Evolutionary conservation across 92 coral and sea anemone genomes (phyloP).

Genomic region (Paragorgia papillata): DNA sequence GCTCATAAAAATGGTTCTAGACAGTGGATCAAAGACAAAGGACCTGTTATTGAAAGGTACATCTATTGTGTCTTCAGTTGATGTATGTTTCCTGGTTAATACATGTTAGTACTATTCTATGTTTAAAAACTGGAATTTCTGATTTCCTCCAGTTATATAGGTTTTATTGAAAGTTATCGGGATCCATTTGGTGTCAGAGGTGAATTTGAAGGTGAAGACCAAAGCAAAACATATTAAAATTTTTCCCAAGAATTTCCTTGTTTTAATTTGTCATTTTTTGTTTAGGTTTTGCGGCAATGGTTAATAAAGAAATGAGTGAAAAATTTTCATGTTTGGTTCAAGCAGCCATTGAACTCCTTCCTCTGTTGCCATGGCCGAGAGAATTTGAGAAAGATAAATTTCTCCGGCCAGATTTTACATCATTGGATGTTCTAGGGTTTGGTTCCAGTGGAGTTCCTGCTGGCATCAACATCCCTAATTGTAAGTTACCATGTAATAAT

Average conservation of each 20-base stretch:
- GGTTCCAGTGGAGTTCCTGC: conserved; percentile 98
- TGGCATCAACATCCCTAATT: conserved; percentile 96
- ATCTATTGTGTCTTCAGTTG: too few relatives aligned
- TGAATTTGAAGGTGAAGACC: conserved; percentile 81
- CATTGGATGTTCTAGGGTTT: conserved; percentile 88
- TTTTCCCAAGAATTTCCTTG: background rate
- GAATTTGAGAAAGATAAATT: conserved; percentile 89
- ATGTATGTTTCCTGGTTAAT: background rate
- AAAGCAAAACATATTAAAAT: background rate
- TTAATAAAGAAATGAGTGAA: conserved; percentile 93
- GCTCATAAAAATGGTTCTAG: conserved; percentile 94
- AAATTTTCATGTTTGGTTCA: conserved; percentile 80
- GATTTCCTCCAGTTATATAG: conserved; percentile 71
- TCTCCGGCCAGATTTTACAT: conserved; percentile 96
- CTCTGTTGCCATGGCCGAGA: conserved; percentile 88
- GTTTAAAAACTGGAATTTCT: background rate
- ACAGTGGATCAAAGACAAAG: conserved; percentile 95
- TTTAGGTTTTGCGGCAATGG: conserved; percentile 92
- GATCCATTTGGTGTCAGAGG: conserved; percentile 98
- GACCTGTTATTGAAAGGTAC: conserved; percentile 98
- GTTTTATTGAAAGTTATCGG: conserved; percentile 92
- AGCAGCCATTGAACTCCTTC: conserved; percentile 82
- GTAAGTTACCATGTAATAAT: conserved; percentile 53
- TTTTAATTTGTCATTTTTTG: background rate
- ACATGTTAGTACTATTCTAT: background rate